Base-by-base conservation (phyloP, 2,888 invertebrate species). In the Hyppa rectilinea region DNA sequence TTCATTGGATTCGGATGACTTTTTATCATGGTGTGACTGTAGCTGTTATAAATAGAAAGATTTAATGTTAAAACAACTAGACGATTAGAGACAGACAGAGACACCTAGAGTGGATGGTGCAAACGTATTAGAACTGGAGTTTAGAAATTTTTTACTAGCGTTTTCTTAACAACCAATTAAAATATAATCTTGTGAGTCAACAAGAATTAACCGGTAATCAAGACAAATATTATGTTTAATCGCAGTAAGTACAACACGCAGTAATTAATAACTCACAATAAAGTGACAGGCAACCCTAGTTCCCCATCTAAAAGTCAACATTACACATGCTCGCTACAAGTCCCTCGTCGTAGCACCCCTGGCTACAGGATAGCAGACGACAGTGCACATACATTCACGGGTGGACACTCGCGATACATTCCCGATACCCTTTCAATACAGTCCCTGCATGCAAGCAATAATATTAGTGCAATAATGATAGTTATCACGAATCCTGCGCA, bases 371-470 rank as follows among this genome's bases (percentile, higher is more conserved):
- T 1, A 47, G 40, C 53, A 45, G 23, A 0, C 17, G 31, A 78
- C 78, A 71, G 12, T 17, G 12, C 34, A 7, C 78, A 71, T 78
- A 78, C 40, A 49, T 71, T 78, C 34, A 40, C 14, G 38, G n/a
- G 45, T 12, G 71, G 62, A 61, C 47, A 31, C 31, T 73, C 23
- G 47, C 78, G 45, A 31, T 67, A 52, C 43, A 52, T 36, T 64
- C 23, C 20, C 43, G 29, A 69, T 69, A 52, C 53, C 40, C 52
- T 36, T n/a, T n/a, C 43, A 34, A 70, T 34, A 52, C 38, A 40
- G n/a, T 38, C 26, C 12, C 40, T 78, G 71, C 40, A 23, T 40
- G 47, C 29, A 5, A 20, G 29, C 23, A 34, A 78, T 49, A 43
- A 68, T 50, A 68, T 67, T 76, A 71, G 17, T 3, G 40, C 12